A percentile compares a stretch with the other conserved stretches of the same genome.
phyloP scores from a whole-genome alignment of 2,797 vertebrate species.

The Rhinophrynus dorsalis region DNA sequence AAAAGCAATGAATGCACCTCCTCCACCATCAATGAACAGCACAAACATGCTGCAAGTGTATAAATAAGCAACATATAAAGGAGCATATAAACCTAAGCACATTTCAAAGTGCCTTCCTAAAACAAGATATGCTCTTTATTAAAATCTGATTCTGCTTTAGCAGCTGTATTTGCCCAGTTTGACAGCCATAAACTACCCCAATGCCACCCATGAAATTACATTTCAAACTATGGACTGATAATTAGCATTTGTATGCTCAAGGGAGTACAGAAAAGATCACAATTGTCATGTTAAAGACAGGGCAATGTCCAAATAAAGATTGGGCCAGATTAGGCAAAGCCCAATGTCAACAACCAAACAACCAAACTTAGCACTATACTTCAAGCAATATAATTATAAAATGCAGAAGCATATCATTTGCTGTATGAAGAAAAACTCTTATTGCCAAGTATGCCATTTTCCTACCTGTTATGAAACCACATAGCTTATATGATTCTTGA shows the following conservation, averaged over 20 bases:
- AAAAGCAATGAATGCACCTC: not conserved
- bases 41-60: no score
- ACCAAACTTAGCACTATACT: not conserved
- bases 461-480: not conserved
- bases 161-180: constrained; percentile 27
- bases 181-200: not conserved
- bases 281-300: not conserved
- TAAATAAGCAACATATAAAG: no score
- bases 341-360: not conserved
- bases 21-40: no score
- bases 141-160: not conserved
- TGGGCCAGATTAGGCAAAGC: not conserved
- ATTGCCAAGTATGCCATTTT: no score
- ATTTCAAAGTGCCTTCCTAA: constrained; percentile 1
- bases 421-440: no score
- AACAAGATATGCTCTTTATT: not conserved
- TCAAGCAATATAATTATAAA: not conserved
- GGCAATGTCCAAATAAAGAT: not conserved
- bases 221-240: no score
- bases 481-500: no score
- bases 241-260: constrained; percentile 1
- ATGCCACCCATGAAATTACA: not conserved
- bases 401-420: not conserved
- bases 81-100: not conserved
- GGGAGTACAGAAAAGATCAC: not conserved